phyloP scores from a whole-genome alignment of 2,113 vertebrate genomes.

The Chelonoidis abingdonii region DNA sequence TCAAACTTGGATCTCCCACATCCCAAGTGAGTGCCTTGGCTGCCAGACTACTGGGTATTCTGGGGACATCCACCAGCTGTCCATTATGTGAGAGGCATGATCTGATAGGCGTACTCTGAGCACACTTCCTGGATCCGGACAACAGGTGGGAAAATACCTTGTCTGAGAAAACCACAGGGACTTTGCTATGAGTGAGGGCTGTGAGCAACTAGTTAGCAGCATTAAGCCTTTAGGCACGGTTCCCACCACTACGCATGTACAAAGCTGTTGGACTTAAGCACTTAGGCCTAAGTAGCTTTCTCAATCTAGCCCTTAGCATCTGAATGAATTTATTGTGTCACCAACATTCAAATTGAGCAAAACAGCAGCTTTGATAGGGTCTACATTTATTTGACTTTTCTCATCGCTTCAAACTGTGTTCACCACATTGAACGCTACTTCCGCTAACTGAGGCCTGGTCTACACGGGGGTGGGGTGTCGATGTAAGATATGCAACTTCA shows the following conservation, averaged over 20 bases:
- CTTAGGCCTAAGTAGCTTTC: neutral
- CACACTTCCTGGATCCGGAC: neutral
- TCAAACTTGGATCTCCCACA: neutral
- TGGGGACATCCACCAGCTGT: neutral
- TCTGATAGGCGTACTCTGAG: neutral
- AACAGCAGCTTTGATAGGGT: neutral
- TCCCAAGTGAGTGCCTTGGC: neutral
- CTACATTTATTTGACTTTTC: neutral
- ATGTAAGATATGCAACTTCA: too few species aligned
- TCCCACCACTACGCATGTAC: neutral
- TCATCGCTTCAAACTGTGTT: neutral
- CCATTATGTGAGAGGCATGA: neutral
- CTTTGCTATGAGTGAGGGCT: neutral
- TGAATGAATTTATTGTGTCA: neutral
- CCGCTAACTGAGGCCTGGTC: too few species aligned
- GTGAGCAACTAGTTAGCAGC: neutral
- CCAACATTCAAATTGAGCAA: neutral
- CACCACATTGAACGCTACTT: neutral
- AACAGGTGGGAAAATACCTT: neutral
- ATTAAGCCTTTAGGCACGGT: neutral
- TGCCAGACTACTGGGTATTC: neutral
- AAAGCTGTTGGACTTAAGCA: neutral
- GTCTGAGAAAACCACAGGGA: neutral
- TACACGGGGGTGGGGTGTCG: too few species aligned
- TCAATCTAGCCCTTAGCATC: neutral